Base-by-base conservation (phyloP, 2,113 vertebrate species). In the Gopherus evgoodei region DNA sequence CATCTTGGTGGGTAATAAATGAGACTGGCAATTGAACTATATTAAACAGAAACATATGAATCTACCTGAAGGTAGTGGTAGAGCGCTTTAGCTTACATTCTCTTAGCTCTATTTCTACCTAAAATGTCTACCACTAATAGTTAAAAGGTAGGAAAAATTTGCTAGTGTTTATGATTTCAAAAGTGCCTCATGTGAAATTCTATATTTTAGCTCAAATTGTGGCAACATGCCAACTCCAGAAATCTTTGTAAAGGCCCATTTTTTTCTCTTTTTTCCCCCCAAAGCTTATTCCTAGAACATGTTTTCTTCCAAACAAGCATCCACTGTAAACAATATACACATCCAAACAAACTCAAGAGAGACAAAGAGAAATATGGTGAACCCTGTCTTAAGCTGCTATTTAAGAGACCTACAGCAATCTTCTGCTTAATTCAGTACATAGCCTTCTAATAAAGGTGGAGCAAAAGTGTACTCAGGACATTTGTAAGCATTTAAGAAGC, bases 1-100 rank as follows among this genome's bases (percentile, higher is more conserved):
- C 97, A 98, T 98, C 98, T 98, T 97, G 96, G 98, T 97, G 96
- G 90, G 97, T 98, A 98, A 99, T 98, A 99, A 99, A 99, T 99
- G 98, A 98, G 97, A 96, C 90, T 97, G 97, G 97, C 99, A 99
- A 99, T 98, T 99, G 99, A 99, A 98, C 98, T 98, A 98, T 98
- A 98, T 97, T 98, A 98, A 97, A 98, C 87, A 79, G 96, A 98
- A 98, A 98, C 97, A 98, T 98, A 98, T 97, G 85, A 98, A 98
- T 98, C 96, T 96, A 95, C 81, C 25, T 89, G 16, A 89, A 91
- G 89, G 78, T 53, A 81, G 88, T n/a, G 31, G 75, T 92, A 80
- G 86, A 94, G 50, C 19, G 94, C 88, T 97, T 96, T 90, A 94
- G 38, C 52, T 91, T 69, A 91, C 83, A 88, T 87, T 83, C 81